A percentile compares a stretch with the other conserved stretches of the same genome.
Evolutionary conservation across 2,113 vertebrate species (phyloP).

Genomic region (Chroicocephalus ridibundus): DNA sequence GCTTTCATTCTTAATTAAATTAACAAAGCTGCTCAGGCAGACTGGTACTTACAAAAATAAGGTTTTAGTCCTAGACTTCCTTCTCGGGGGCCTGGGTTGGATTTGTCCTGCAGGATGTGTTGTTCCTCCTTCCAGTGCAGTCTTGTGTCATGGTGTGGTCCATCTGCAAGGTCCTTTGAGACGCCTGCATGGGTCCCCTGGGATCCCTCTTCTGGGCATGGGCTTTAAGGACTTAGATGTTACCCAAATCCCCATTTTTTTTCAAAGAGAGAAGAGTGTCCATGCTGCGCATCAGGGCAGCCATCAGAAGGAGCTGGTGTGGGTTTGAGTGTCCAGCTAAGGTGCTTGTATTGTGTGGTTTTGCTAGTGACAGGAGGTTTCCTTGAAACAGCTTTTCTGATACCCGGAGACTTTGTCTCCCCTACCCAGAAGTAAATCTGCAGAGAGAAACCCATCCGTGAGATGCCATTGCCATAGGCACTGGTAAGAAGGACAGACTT

Average conservation of each 20-base stretch:
- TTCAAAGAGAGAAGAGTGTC: neutral
- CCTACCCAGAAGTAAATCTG: neutral
- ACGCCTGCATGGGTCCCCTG: rapidly evolving
- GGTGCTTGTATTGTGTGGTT: neutral
- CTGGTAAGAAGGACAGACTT: neutral
- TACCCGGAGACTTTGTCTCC: neutral
- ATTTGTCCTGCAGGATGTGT: neutral
- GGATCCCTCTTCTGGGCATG: neutral
- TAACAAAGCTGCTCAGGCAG: neutral
- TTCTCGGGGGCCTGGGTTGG: neutral
- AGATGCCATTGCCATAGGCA: neutral
- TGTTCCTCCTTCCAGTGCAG: neutral
- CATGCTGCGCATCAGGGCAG: rapidly evolving
- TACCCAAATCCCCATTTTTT: neutral
- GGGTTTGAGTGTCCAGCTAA: neutral
- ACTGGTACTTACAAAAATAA: neutral
- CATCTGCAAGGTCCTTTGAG: neutral
- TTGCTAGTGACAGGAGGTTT: rapidly evolving
- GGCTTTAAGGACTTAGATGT: neutral
- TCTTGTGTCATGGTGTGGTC: neutral
- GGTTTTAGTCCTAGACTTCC: neutral
- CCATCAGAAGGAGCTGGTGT: neutral
- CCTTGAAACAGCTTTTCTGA: neutral
- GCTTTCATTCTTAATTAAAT: constrained; percentile 33
- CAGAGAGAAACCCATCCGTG: neutral